Base-by-base conservation (phyloP, 2,888 invertebrate species). In the Drosophila atripex region DNA sequence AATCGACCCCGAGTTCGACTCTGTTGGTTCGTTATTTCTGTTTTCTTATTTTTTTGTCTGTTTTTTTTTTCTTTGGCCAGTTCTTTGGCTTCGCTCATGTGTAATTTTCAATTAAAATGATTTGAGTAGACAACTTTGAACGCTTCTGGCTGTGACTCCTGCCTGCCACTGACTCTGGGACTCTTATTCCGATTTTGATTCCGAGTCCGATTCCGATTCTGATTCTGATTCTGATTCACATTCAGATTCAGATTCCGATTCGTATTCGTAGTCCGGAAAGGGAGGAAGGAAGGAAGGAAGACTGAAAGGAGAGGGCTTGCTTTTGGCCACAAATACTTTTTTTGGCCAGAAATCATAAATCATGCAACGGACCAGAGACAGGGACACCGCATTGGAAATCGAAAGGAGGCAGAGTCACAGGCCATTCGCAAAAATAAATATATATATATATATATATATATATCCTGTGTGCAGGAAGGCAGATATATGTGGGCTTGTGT, bases 51-150 rank as follows among this genome's bases (percentile, higher is more conserved):
- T 50, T 51, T n/a, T 35, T 11, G 28, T 11, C 1, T 11, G 3
- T 35, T 35, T 35, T 11, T 11, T 32, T 11, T 35, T 35, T 35
- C 35, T 47, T 65, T 59, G 43, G 9, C 14, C 52, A 54, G n/a
- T 59, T 71, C 73, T 71, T 56, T 70, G 78, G 78, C 88, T 83
- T 76, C 85, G 87, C 83, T 89, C 79, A 88, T 89, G 89, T 89
- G 89, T 87, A 87, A 89, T 88, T 88, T 88, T 87, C 88, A 89
- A 88, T 88, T 89, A 88, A 88, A 88, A 88, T 87, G 88, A 78
- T 86, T 84, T 88, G 80, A 76, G 82, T 82, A 78, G 88, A 80
- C 80, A 84, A 83, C 80, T 79, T 80, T 77, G 86, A 80, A 79
- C 83, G 79, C 83, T 78, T 72, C 72, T 79, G 60, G 53, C 66